Evolutionary conservation across 2,797 vertebrate genomes (phyloP).

Genomic region (Mormyrops boulengeri): DNA sequence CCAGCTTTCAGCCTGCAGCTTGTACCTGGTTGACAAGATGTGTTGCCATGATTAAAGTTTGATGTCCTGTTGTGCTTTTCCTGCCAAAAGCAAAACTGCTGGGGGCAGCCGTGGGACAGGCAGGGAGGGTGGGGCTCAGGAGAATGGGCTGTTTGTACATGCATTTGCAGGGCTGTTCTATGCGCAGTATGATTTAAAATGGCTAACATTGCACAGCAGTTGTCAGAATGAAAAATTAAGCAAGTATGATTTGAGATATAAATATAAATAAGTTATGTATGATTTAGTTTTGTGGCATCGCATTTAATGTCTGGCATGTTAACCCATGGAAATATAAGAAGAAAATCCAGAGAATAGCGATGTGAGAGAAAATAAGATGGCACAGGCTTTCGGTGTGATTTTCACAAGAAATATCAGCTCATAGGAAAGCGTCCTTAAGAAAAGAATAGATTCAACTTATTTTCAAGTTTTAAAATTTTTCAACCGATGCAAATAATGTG

Average conservation of each 20-base stretch:
- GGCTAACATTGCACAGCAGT: neutral
- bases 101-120: neutral
- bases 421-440: no score
- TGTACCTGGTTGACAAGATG: slow-evolving; percentile 35
- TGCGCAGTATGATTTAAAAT: neutral
- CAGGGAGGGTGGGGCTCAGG: neutral
- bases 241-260: neutral
- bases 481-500: neutral
- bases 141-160: neutral
- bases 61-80: slow-evolving; percentile 30
- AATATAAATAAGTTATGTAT: neutral
- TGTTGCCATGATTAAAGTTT: slow-evolving; percentile 40
- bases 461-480: neutral
- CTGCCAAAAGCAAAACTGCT: neutral
- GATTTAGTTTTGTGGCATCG: neutral
- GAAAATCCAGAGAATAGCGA: neutral
- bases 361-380: neutral
- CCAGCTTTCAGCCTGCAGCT: neutral
- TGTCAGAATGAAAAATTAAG: neutral
- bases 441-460: neutral
- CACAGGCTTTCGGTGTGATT: neutral
- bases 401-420: neutral
- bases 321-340: neutral
- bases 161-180: neutral
- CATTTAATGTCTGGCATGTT: neutral